A percentile compares a stretch with the other conserved stretches of the same genome.
Conservation (phyloP, 1,140 invertebrate species). For the Sminthurinus signatus region DNA sequence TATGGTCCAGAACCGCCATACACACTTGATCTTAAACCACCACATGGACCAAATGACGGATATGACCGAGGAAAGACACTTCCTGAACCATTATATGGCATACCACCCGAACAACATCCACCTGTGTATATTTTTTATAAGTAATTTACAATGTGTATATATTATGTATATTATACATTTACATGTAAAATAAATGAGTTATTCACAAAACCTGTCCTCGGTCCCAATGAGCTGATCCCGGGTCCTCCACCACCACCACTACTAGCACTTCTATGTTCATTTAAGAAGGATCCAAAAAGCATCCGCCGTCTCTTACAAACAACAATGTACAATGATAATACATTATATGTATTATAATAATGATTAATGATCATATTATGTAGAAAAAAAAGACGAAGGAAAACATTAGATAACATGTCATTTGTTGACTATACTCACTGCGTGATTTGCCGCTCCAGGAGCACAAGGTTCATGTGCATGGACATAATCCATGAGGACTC, state of each 20-base stretch:
- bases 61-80: background rate
- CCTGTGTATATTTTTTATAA: background rate
- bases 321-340: background rate
- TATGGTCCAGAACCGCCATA: background rate
- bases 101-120: background rate
- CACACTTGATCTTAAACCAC: background rate
- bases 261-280: background rate
- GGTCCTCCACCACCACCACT: no score
- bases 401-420: background rate
- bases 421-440: background rate
- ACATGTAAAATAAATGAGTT: background rate
- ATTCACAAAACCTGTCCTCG: background rate
- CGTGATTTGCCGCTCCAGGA: background rate
- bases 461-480: slow-evolving; percentile 1
- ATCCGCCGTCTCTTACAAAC: background rate
- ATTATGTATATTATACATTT: background rate
- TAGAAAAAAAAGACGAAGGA: background rate
- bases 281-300: background rate
- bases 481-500: slow-evolving; percentile 1
- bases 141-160: background rate
- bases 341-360: background rate
- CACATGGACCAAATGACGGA: background rate
- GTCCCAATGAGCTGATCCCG: background rate
- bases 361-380: background rate
- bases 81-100: background rate